phyloP scores from a whole-genome alignment of 2,888 invertebrate species.

The Perizoma flavofasciatum region DNA sequence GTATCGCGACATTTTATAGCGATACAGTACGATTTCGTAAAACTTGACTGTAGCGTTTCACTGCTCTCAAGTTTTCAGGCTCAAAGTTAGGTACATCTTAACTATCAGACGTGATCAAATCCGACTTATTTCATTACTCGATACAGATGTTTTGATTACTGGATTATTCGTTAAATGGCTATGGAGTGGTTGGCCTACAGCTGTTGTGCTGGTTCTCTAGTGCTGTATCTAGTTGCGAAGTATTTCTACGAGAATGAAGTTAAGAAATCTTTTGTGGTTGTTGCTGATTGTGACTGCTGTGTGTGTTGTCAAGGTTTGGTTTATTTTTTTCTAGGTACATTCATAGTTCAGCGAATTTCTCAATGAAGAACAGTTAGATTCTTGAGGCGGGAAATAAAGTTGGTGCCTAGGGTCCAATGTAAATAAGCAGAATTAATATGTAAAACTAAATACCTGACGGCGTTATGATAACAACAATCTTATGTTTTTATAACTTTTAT shows the following conservation, averaged over 20 bases:
- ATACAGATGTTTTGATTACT: conserved; percentile 12
- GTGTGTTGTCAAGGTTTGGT: conserved; percentile 61
- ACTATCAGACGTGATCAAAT: conserved; percentile 52
- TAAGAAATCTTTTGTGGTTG: conserved; percentile 52
- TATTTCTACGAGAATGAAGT: conserved; percentile 71
- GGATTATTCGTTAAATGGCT: conserved; percentile 15
- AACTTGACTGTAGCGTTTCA: conserved; percentile 11
- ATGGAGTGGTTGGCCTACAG: conserved; percentile 66
- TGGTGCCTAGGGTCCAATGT: too few relatives aligned
- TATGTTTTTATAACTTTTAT: too few relatives aligned
- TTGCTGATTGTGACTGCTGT: conserved; percentile 46
- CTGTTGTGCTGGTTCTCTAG: conserved; percentile 64
- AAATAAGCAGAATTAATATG: too few relatives aligned
- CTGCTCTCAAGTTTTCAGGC: conserved; percentile 28
- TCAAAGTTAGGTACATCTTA: conserved; percentile 49
- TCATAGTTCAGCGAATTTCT: too few relatives aligned
- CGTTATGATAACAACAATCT: too few relatives aligned
- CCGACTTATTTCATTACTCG: conserved; percentile 4
- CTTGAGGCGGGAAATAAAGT: too few relatives aligned
- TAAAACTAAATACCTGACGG: too few relatives aligned
- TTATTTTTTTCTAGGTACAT: not conserved
- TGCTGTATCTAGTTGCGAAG: conserved; percentile 62
- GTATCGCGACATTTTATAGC: too few relatives aligned
- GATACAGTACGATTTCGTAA: not conserved
- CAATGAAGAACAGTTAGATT: too few relatives aligned